Conservation (phyloP, 2,888 invertebrate genomes). For the Caenorhabditis sinica region DNA sequence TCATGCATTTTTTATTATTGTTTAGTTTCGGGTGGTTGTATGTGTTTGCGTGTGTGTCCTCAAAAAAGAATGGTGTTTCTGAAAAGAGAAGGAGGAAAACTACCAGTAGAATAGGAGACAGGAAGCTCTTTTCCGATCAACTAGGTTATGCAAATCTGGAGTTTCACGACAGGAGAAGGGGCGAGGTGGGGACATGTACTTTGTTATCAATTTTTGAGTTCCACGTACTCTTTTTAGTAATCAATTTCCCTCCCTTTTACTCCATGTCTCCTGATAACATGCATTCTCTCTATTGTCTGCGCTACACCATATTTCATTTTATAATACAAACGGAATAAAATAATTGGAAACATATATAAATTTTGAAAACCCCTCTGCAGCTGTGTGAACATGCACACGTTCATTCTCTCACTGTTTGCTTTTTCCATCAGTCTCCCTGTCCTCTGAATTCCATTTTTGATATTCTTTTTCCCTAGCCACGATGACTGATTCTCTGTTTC, state of each 20-base stretch:
- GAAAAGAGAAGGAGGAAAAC: neutral
- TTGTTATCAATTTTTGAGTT: constrained; percentile 13
- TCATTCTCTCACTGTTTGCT: constrained; percentile 43
- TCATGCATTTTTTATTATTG: constrained; percentile 62
- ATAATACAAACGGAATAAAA: constrained; percentile 29
- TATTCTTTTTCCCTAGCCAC: neutral
- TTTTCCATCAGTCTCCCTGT: constrained; percentile 5
- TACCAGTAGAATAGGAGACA: constrained; percentile 1
- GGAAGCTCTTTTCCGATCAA: constrained; percentile 25
- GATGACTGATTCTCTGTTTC: neutral
- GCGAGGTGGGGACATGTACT: neutral
- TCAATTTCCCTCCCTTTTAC: constrained; percentile 1
- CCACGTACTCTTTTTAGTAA: constrained; percentile 27
- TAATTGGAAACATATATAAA: constrained; percentile 45
- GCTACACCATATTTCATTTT: constrained; percentile 2
- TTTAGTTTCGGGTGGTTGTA: constrained; percentile 32
- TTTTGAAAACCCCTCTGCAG: constrained; percentile 15
- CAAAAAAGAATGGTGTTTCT: constrained; percentile 18
- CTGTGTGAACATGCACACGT: constrained; percentile 60
- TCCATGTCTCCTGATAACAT: constrained; percentile 14
- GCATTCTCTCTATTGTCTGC: neutral
- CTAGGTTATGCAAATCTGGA: constrained; percentile 28
- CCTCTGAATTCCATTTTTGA: constrained; percentile 20
- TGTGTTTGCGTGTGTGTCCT: constrained; percentile 21
- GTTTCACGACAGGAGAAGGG: neutral